Evolutionary conservation across 2,888 invertebrate species (phyloP).

Genomic region (Tetragonula carbonaria): DNA sequence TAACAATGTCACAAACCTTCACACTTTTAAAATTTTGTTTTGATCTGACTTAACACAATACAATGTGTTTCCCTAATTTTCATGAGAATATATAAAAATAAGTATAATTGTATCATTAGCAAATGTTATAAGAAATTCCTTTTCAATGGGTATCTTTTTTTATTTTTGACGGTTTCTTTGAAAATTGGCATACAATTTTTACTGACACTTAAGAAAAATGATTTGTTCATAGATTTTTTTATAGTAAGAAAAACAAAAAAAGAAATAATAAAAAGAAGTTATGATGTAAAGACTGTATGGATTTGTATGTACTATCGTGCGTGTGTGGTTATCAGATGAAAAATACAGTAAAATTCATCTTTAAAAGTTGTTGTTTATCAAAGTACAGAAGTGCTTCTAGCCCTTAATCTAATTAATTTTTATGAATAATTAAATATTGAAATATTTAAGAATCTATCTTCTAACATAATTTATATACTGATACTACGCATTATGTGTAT

Average conservation of each 20-base stretch:
- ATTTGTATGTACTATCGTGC: slow-evolving; percentile 79
- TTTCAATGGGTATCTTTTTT: slow-evolving; percentile 59
- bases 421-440: slow-evolving; percentile 34
- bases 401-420: slow-evolving; percentile 69
- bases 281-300: slow-evolving; percentile 76
- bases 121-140: slow-evolving; percentile 62
- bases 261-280: slow-evolving; percentile 60
- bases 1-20: slow-evolving; percentile 79
- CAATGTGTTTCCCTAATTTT: slow-evolving; percentile 68
- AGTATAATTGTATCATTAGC: slow-evolving; percentile 64
- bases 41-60: slow-evolving; percentile 68
- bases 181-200: slow-evolving; percentile 65
- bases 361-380: slow-evolving; percentile 78
- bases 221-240: slow-evolving; percentile 65
- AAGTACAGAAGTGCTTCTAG: slow-evolving; percentile 74
- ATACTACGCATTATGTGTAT: slow-evolving; percentile 42
- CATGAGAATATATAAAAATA: slow-evolving; percentile 68
- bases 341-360: slow-evolving; percentile 79
- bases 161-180: slow-evolving; percentile 72
- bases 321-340: slow-evolving; percentile 77
- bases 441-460: slow-evolving; percentile 40
- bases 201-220: slow-evolving; percentile 51
- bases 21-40: slow-evolving; percentile 65
- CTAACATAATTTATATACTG: slow-evolving; percentile 41
- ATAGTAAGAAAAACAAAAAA: slow-evolving; percentile 61